A percentile compares a stretch with the other conserved stretches of the same genome.
These are phyloP conservation scores for Lepus europaeus DNA, from an alignment of 2,113 vertebrate species.

Conservation along the genomic window DNA sequence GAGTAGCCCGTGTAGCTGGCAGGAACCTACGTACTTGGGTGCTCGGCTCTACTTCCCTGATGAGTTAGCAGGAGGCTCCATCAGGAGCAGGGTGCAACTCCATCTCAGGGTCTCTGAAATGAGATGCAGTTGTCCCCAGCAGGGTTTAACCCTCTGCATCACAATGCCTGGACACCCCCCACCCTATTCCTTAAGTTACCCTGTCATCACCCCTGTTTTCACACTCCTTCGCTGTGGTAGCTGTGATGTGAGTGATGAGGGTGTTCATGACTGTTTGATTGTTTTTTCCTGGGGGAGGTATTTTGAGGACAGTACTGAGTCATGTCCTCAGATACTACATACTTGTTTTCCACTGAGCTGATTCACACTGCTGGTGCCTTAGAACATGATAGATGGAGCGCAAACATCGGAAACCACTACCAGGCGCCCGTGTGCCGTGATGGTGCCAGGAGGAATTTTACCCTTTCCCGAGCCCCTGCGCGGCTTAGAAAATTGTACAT, in stretches of 20 bases:
- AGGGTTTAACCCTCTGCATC: no score
- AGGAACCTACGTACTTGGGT: no score
- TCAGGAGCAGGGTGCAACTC: no score
- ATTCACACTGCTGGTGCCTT: conserved; percentile 4
- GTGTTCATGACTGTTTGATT: background rate
- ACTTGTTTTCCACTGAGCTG: background rate
- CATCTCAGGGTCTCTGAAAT: no score
- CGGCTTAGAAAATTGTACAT: background rate
- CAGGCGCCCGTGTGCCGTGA: background rate
- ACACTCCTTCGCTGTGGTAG: background rate
- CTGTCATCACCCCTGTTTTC: background rate
- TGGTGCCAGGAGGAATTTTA: background rate
- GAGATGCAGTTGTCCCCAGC: no score
- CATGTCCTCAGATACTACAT: background rate
- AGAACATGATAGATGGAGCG: background rate
- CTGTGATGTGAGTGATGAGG: background rate
- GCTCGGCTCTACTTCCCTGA: no score
- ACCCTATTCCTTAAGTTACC: background rate
- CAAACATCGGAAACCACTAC: background rate
- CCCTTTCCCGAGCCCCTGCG: background rate
- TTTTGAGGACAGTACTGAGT: conserved; percentile 53
- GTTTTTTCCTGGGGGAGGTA: background rate
- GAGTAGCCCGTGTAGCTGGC: no score
- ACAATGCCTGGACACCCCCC: no score
- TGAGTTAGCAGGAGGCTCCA: no score